A percentile compares a stretch with the other conserved stretches of the same genome.
These are phyloP conservation scores for Epinephelus fuscoguttatus DNA, from an alignment of 2,113 vertebrate genomes.

Conservation along the genomic window DNA sequence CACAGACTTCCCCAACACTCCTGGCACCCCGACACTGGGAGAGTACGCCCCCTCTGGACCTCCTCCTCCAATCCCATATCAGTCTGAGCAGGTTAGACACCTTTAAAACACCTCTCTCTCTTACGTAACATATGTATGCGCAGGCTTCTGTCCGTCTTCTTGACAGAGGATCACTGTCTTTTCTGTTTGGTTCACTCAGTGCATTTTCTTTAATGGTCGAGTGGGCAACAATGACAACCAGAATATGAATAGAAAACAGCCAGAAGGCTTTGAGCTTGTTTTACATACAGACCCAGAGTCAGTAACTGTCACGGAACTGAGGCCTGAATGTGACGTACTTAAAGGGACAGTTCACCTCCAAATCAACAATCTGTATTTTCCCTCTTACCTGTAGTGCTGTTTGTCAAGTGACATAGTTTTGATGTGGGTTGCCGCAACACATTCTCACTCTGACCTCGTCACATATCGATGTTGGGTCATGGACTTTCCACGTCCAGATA, in stretches of 20 bases:
- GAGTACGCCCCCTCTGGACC: conserved; percentile 88
- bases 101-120: not conserved
- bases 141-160: not conserved
- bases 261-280: not conserved
- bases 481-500: no score
- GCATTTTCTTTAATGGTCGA: conserved; percentile 20
- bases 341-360: no score
- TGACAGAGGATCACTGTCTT: not conserved
- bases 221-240: not conserved
- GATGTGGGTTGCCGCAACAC: no score
- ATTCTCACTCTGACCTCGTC: no score
- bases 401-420: no score
- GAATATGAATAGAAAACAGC: conserved; percentile 9
- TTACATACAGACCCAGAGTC: not conserved
- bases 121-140: not conserved
- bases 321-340: not conserved
- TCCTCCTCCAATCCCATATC: conserved; percentile 86
- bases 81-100: conserved; percentile 85
- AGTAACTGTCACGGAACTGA: conserved; percentile 9
- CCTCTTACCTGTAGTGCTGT: no score
- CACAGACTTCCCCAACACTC: conserved; percentile 89
- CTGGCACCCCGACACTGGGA: conserved; percentile 88
- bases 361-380: no score
- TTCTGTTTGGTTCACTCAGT: not conserved
- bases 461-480: no score